These are phyloP conservation scores for Eucriotettix oculatus DNA, from an alignment of 2,888 invertebrate species.

Conservation along the genomic window DNA sequence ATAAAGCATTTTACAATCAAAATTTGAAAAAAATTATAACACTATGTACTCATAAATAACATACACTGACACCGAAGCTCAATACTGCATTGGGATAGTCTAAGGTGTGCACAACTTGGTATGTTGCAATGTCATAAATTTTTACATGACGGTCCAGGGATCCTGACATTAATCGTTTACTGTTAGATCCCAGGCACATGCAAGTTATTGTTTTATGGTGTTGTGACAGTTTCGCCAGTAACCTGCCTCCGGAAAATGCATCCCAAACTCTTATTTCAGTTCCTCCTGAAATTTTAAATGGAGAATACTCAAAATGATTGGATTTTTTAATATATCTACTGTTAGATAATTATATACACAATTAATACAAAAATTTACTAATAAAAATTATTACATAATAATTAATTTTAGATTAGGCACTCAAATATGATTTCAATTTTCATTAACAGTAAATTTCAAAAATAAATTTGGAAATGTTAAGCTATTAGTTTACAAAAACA, in stretches of 20 bases:
- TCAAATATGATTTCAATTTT: no score
- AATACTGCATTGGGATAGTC: conserved; percentile 83
- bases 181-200: conserved; percentile 62
- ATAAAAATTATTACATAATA: no score
- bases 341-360: no score
- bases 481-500: no score
- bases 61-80: conserved; percentile 56
- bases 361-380: no score
- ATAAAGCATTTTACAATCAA: no score
- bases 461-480: no score
- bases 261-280: conserved; percentile 90
- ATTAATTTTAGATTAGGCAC: no score
- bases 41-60: conserved; percentile 16
- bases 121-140: conserved; percentile 74
- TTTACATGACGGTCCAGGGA: conserved; percentile 89
- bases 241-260: conserved; percentile 67
- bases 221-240: conserved; percentile 67
- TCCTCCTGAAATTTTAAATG: conserved; percentile 37
- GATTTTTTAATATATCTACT: no score
- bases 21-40: no score
- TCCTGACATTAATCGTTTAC: conserved; percentile 69
- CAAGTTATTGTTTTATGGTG: conserved; percentile 94
- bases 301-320: no score
- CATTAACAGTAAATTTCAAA: no score
- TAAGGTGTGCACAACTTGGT: conserved; percentile 73